Base-by-base conservation (phyloP, 2,113 vertebrate genomes). In the Thomomys bottae region DNA sequence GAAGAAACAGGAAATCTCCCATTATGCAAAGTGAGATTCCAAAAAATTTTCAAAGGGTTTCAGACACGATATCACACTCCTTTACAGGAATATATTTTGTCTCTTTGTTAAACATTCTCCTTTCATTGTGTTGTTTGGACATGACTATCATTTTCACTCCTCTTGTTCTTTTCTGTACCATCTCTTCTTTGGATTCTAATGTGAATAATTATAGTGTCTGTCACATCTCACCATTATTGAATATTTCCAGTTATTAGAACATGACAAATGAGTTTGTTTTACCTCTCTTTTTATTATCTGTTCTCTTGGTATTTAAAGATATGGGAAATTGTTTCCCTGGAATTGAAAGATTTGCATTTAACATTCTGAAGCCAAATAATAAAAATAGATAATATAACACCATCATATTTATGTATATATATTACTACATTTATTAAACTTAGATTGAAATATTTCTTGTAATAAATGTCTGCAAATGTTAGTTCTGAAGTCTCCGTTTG, bases 351-450 rank as follows among this genome's bases (percentile, higher is more conserved):
- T 86, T 84, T 76, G 68, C 40, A 21, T 84, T 36, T 59, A 57
- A 66, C 21, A 87, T 89, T 81, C 32, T 89, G 81, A 78, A 84
- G 75, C 21, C 21, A 66, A 84, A 93, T 34, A 72, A 72, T 82
- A 83, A 92, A 78, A 57, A 63, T 71, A 68, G 4, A 36, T 89
- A 83, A 93, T 89, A 92, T 90, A 93, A 15, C 40, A 78, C 49
- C 87, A 70, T n/a, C 38, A 71, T 45, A 89, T 23, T 79, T 23
- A 76, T 28, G 83, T 20, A 76, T 63, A 90, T 75, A 73, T 79
- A 93, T 54, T 61, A 32, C 1, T 17, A 73, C 6, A 86, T 93
- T 95, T 67, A 87, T 78, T 89, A 61, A 87, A 12, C 12, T 84
- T 72, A 67, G 10, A 71, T 32, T 90, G 34, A 84, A 95, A 87